A percentile compares a stretch with the other conserved stretches of the same genome.
Evolutionary conservation across 2,888 invertebrate genomes (phyloP).

Genomic region (Synergus laeviventris): DNA sequence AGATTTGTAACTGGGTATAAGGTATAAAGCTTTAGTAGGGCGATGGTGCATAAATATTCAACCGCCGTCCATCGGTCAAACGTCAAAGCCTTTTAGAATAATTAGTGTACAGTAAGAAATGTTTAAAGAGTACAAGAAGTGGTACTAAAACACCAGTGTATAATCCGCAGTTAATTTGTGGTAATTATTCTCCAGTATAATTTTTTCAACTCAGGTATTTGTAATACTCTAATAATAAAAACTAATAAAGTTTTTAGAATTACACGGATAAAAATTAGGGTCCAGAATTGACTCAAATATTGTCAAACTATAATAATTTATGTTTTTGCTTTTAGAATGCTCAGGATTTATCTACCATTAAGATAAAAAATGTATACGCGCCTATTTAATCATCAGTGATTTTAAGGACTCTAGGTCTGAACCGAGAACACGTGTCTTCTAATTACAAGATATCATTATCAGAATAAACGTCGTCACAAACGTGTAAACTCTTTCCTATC

Average conservation of each 20-base stretch:
- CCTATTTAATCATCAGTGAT: conserved; percentile 6
- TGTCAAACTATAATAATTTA: too few species aligned
- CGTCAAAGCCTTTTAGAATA: neutral
- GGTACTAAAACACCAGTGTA: too few species aligned
- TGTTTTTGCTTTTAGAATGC: neutral
- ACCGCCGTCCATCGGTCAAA: neutral
- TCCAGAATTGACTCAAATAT: too few species aligned
- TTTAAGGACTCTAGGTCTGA: conserved; percentile 6
- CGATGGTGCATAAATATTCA: neutral
- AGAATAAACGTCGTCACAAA: neutral
- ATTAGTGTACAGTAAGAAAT: too few species aligned
- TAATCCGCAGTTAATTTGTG: too few species aligned
- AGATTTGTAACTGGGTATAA: neutral
- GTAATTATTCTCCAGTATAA: too few species aligned
- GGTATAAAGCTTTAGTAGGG: neutral
- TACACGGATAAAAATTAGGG: too few species aligned
- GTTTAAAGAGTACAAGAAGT: too few species aligned
- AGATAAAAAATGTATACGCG: conserved; percentile 12
- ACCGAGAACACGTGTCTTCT: conserved; percentile 4
- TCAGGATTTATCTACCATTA: conserved; percentile 16
- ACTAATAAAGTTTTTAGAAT: too few species aligned
- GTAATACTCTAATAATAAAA: too few species aligned
- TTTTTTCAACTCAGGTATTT: too few species aligned
- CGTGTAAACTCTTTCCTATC: neutral
- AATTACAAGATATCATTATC: conserved; percentile 15